Base-by-base conservation (phyloP, 2,113 vertebrate genomes). In the Aspiorhynchus laticeps region DNA sequence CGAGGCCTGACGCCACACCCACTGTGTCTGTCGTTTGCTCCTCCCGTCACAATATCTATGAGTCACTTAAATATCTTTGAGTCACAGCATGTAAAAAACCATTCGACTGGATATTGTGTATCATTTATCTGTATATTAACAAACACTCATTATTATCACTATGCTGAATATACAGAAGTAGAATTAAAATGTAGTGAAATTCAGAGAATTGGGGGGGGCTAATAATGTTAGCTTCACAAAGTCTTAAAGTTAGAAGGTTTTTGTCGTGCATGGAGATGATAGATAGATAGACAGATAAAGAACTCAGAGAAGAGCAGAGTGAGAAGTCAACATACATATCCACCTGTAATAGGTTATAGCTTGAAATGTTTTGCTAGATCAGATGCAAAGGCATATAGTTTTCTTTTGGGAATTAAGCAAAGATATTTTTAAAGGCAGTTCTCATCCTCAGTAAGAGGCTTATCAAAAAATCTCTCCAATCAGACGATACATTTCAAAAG, bases 401-500 rank as follows among this genome's bases (percentile, higher is more conserved):
- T 53, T 67, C 56, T 26, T 65, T 81, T 86, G 76, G 63, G 61
- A 69, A 71, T 33, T 53, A 65, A 28, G 59, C 59, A 65, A 81
- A 81, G 36, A 81, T 81, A 41, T 63, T 81, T 81, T 80, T 26
- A 63, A 80, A 81, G 38, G 79, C 56, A 65, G 59, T 63, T 81
- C 6, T 51, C 28, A 21, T 71, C 43, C 26, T 51, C 17, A 71
- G 41, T 83, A 21, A 83, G 28, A 71, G 63, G 61, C 87, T 90
- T 71, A 76, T 85, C 85, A 86, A 90, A 51, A n/a, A 81, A 74
- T 87, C 91, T 88, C 74, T 69, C 77, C 43, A 73, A 59, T 59
- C 5, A 80, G 43, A 87, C 87, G 74, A 86, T 91, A 79, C 80
- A 81, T 84, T 88, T 78, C 83, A 82, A 90, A 73, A 86, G 71